Base-by-base conservation (phyloP, 92 coral and sea anemone species). In the Palythoa caribaeorum region DNA sequence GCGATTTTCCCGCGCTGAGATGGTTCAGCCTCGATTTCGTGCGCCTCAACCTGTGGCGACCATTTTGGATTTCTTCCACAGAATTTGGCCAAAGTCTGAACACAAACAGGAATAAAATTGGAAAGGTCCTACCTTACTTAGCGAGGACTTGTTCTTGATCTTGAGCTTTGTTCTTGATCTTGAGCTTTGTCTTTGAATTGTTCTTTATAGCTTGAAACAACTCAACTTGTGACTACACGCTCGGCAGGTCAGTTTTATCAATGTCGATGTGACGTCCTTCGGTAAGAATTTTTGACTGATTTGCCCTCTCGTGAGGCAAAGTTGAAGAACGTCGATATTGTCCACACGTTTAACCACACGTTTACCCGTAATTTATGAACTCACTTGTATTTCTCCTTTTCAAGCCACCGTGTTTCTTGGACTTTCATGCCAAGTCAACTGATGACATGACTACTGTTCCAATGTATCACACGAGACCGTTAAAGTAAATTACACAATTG, bases 271-370 rank as follows among this genome's bases (percentile, higher is more conserved):
- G 62, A 52, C 47, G 60, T 76, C 79, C 79, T 50, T 50, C 79
- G 79, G 60, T 74, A 15, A 74, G 78, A 74, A 74, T 74, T 74
- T 37, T 40, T 39, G 78, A 74, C 78, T 74, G 78, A 8, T 73
- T 73, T 15, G 78, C 78, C 21, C 78, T 57, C 78, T 73, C 78
- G 53, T 14, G 19, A 6, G 53, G 53, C 63, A 9, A 57, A 57
- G 63, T 57, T 57, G 63, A 57, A 57, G 63, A 57, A 57, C 63
- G 63, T 57, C 63, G 63, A 57, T 57, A 57, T 57, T 57, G 63
- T 57, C 63, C 63, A 57, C 63, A 57, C 63, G 63, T 57, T 57
- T 57, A 57, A 57, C 63, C 63, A 57, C 63, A 57, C 63, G 63
- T 57, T 57, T 57, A 57, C 63, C 63, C 47, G 47, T 40, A 44